A percentile compares a stretch with the other conserved stretches of the same genome.
These are phyloP conservation scores for Protaetia brevitarsis DNA, from an alignment of 1,140 invertebrate genomes.

Conservation along the genomic window DNA sequence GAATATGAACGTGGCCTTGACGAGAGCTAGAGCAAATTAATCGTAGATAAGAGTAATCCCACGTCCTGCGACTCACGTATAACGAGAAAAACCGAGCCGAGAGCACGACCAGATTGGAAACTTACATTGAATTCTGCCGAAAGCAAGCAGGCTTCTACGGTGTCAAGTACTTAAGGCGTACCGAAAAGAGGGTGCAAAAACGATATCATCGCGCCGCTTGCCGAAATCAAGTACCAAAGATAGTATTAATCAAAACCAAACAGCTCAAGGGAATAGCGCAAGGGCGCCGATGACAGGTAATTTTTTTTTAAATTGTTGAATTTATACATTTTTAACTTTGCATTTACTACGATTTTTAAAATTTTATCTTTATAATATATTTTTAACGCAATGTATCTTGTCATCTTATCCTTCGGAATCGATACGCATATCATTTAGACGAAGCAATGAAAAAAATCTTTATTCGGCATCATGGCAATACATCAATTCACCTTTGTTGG, in stretches of 20 bases:
- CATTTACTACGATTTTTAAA: no score
- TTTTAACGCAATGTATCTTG: no score
- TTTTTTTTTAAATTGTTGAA: no score
- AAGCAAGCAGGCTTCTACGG: constrained; percentile 48
- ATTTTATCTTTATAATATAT: no score
- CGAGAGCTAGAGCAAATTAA: constrained; percentile 51
- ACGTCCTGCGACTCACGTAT: constrained; percentile 49
- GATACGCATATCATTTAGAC: not conserved
- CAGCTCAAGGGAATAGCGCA: no score
- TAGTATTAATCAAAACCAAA: no score
- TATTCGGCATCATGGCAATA: not conserved
- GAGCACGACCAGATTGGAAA: constrained; percentile 52
- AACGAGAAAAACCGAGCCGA: not conserved
- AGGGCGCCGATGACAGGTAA: no score
- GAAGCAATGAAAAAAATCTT: not conserved
- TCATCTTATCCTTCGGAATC: no score
- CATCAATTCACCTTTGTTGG: not conserved
- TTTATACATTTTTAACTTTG: no score
- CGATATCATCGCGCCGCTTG: constrained; percentile 15
- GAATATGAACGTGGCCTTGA: constrained; percentile 45
- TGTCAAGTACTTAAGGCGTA: constrained; percentile 39
- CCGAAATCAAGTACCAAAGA: not conserved
- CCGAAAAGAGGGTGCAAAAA: constrained; percentile 31
- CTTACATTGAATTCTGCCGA: constrained; percentile 51
- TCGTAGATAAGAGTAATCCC: constrained; percentile 70